These are phyloP conservation scores for Cirrhinus mrigala DNA, from an alignment of 2,797 vertebrate species.

Conservation along the genomic window DNA sequence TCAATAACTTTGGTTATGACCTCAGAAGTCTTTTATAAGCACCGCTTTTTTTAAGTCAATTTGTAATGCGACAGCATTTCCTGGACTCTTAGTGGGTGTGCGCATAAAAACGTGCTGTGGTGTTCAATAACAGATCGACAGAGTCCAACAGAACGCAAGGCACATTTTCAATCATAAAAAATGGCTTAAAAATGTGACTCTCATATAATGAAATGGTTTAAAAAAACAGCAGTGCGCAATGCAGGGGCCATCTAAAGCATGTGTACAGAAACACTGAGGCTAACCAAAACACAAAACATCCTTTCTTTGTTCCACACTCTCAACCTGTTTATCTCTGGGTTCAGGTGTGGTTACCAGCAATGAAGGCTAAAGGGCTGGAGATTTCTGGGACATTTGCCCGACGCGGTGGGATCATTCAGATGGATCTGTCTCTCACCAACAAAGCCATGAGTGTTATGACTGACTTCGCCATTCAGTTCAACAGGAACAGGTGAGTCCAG, in stretches of 20 bases:
- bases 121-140: background rate
- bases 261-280: background rate
- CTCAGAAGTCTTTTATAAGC: conserved; percentile 3
- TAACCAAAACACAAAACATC: background rate
- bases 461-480: conserved; percentile 98
- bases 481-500: conserved; percentile 90
- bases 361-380: conserved; percentile 97
- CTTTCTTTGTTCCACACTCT: background rate
- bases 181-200: background rate
- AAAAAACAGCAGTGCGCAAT: background rate
- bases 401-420: conserved; percentile 90
- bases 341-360: conserved; percentile 94
- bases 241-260: background rate
- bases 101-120: background rate
- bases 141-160: background rate
- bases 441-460: conserved; percentile 97
- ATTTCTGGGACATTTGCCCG: conserved; percentile 93
- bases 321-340: conserved; percentile 13
- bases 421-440: conserved; percentile 95
- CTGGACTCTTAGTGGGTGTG: background rate
- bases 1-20: conserved; percentile 25
- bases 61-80: background rate
- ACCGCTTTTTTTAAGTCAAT: background rate
- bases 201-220: background rate
- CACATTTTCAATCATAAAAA: background rate